Conservation (phyloP, 2,113 vertebrate species). For the Oxyruncus cristatus region DNA sequence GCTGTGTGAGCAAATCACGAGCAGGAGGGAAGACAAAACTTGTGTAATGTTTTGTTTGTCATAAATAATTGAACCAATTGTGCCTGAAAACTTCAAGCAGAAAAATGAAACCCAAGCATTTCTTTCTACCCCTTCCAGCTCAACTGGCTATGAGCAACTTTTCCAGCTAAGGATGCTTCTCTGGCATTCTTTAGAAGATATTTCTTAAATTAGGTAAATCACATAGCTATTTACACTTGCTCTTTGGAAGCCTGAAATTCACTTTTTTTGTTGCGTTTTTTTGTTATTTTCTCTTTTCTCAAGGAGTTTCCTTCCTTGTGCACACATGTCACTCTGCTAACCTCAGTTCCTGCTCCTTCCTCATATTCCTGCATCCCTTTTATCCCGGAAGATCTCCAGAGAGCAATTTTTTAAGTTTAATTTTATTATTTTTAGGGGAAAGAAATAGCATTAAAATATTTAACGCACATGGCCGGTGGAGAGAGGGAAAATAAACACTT, state of each 20-base stretch:
- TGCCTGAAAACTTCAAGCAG: neutral
- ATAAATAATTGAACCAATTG: neutral
- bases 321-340: neutral
- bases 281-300: neutral
- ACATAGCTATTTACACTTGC: neutral
- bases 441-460: neutral
- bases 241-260: neutral
- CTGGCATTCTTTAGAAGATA: neutral
- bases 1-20: neutral
- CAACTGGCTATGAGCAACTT: neutral
- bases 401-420: neutral
- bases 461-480: neutral
- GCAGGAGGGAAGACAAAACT: neutral
- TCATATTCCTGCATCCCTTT: neutral
- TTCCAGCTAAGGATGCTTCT: neutral
- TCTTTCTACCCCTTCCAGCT: neutral
- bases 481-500: neutral
- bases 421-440: neutral
- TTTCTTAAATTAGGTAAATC: neutral
- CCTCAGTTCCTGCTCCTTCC: neutral
- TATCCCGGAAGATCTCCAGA: neutral
- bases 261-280: rapidly evolving
- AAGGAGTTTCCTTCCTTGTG: neutral
- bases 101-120: neutral
- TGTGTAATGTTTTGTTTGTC: neutral